Evolutionary conservation across 2,888 invertebrate species (phyloP), one percentile per base, ranked within the genome.

Genomic region (Euclidia mi): DNA sequence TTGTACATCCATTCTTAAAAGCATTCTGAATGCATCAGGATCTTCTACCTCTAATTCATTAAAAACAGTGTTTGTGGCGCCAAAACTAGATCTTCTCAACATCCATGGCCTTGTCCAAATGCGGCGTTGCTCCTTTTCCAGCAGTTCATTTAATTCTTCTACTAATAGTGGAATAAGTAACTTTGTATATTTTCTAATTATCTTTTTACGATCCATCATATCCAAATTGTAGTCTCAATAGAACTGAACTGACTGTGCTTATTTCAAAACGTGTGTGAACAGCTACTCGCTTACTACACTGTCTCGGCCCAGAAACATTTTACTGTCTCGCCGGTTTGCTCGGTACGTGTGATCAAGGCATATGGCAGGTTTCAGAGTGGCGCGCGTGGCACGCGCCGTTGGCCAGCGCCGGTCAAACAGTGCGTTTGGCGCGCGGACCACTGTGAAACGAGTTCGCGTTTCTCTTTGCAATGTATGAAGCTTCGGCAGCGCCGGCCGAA

Each of bases 41-140:
- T 59, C 58, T 63, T 63, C 58, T 56, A 35, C 10, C 35, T 64
- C 43, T 45, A 64, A 60, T 57, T 53, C 50, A 57, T 41, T 41
- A 56, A 45, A 50, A 41, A 56, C 20, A 34, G 45, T 44, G 38
- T 48, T 56, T 56, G 32, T 32, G 6, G 34, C 34, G 11, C 34
- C 34, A 34, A 34, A 20, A 20, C 6, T 1, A 20, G 29, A 29
- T n/a, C n/a, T 29, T 29, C 29, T n/a, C n/a, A 29, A 29, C 20
- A 20, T 20, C 20, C 20, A 20, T 20, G 20, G 20, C 6, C 20
- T 3, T 20, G 20, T 20, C 20, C 20, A 20, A 20, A 20, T 20
- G n/a, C n/a, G n/a, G n/a, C n/a, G n/a, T n/a, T n/a, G n/a, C n/a
- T n/a, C n/a, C n/a, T n/a, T n/a, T n/a, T n/a, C n/a, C n/a, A n/a